Evolutionary conservation across 2,113 vertebrate species (phyloP).

Genomic region (Myrmophylax atrothorax): DNA sequence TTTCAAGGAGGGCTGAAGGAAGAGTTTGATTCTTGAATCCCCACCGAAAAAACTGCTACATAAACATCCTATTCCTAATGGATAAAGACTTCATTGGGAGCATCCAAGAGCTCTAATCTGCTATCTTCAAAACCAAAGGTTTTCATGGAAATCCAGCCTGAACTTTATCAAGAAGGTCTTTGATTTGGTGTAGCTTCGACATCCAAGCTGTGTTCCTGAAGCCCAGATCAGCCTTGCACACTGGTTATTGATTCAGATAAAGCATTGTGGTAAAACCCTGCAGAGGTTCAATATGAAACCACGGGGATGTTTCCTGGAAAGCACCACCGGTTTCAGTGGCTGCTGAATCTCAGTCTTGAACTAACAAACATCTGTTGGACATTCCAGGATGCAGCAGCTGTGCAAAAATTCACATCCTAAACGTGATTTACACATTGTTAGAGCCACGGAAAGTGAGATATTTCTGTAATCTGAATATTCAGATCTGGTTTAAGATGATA

Average conservation of each 20-base stretch:
- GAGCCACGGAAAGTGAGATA: rapidly evolving
- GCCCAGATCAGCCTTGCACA: not conserved
- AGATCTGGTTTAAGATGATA: not conserved
- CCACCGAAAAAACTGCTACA: not conserved
- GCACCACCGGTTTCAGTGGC: not conserved
- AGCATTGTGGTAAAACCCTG: not conserved
- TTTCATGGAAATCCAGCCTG: not conserved
- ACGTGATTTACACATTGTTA: not conserved
- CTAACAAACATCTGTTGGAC: not conserved
- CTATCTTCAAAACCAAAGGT: not conserved
- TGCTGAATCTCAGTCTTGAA: not conserved
- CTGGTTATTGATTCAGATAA: not conserved
- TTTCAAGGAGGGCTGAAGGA: not conserved
- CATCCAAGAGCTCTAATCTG: not conserved
- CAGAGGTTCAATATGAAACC: not conserved
- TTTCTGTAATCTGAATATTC: not conserved
- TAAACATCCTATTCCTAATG: not conserved
- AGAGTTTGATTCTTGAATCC: not conserved
- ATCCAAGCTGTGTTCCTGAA: not conserved
- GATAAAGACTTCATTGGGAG: not conserved
- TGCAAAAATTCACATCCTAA: not conserved
- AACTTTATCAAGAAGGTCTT: not conserved
- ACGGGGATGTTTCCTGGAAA: not conserved
- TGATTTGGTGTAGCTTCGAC: not conserved
- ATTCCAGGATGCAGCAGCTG: not conserved